Conservation (phyloP, 2,113 vertebrate species). For the Monopterus albus region DNA sequence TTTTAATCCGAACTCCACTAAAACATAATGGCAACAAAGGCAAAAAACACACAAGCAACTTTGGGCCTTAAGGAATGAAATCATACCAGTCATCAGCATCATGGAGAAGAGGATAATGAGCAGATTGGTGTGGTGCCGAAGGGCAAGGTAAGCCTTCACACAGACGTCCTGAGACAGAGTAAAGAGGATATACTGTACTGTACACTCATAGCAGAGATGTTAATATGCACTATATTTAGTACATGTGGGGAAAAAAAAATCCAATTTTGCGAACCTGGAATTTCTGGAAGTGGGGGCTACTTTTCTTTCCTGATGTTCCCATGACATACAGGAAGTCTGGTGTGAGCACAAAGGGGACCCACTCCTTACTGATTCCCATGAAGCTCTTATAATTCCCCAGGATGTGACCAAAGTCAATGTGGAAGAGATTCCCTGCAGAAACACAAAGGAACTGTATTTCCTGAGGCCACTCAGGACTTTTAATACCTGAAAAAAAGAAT, state of each 20-base stretch:
- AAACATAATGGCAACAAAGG: neutral
- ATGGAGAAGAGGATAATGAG: slow-evolving; percentile 99
- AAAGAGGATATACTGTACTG: neutral
- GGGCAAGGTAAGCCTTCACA: slow-evolving; percentile 94
- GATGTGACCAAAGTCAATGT: slow-evolving; percentile 99
- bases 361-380: slow-evolving; percentile 97
- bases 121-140: slow-evolving; percentile 96
- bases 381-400: slow-evolving; percentile 99
- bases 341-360: slow-evolving; percentile 97
- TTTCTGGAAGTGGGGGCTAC: slow-evolving; percentile 93
- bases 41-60: neutral
- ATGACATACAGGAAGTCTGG: slow-evolving; percentile 98
- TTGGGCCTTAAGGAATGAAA: too few species aligned
- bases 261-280: slow-evolving; percentile 90
- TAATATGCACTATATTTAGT: too few species aligned
- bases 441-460: neutral
- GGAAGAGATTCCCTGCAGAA: slow-evolving; percentile 93
- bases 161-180: slow-evolving; percentile 87
- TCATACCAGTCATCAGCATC: slow-evolving; percentile 94
- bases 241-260: too few species aligned
- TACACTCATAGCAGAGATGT: too few species aligned
- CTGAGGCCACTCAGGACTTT: too few species aligned
- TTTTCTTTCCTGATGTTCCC: slow-evolving; percentile 96
- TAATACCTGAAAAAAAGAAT: too few species aligned
- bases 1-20: neutral